Evolutionary conservation across 2,888 invertebrate genomes (phyloP).

Genomic region (Lingula anatina): DNA sequence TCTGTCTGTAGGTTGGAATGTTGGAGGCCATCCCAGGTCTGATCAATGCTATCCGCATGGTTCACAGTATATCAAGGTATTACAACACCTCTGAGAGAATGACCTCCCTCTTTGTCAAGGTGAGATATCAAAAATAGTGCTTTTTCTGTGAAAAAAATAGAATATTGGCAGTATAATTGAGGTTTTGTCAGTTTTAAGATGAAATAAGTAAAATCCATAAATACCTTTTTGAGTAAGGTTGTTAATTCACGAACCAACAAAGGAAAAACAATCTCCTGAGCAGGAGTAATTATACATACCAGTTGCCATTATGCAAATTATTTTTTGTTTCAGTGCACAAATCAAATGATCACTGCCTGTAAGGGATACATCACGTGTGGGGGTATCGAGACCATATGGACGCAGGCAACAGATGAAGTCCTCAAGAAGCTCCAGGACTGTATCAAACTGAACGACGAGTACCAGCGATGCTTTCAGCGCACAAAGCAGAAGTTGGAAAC

Average conservation of each 20-base stretch:
- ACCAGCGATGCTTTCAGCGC: slow-evolving; percentile 62
- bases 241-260: too few species aligned
- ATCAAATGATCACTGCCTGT: slow-evolving; percentile 96
- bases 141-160: background rate
- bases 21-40: slow-evolving; percentile 82
- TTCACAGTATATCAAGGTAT: slow-evolving; percentile 90
- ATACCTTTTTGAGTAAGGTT: too few species aligned
- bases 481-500: slow-evolving; percentile 69
- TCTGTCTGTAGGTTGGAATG: slow-evolving; percentile 65
- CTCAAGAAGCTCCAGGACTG: slow-evolving; percentile 80
- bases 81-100: slow-evolving; percentile 95
- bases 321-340: slow-evolving; percentile 64
- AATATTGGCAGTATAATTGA: too few species aligned
- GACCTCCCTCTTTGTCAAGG: slow-evolving; percentile 91
- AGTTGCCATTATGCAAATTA: too few species aligned
- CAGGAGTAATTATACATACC: too few species aligned
- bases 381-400: slow-evolving; percentile 79
- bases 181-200: too few species aligned
- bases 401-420: slow-evolving; percentile 71
- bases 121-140: slow-evolving; percentile 53
- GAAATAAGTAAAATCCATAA: too few species aligned
- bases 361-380: slow-evolving; percentile 76
- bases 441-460: slow-evolving; percentile 79
- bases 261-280: too few species aligned
- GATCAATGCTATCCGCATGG: slow-evolving; percentile 84